These are phyloP conservation scores for Eremophila alpestris DNA, from an alignment of 2,797 vertebrate genomes.

Conservation along the genomic window DNA sequence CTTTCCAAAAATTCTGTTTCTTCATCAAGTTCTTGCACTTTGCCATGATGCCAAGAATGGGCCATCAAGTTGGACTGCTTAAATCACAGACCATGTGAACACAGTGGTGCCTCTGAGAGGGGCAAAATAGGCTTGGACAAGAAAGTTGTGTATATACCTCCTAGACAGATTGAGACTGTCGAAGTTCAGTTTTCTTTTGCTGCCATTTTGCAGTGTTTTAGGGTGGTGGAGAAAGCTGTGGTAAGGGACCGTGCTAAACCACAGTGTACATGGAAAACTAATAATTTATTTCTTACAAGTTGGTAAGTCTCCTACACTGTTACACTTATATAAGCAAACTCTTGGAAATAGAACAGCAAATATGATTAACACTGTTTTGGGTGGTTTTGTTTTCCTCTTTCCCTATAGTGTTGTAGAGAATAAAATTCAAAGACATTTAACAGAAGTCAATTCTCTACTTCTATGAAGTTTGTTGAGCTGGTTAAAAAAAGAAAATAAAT, in stretches of 20 bases:
- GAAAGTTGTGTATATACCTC: not conserved
- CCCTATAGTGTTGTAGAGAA: not conserved
- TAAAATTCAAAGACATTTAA: not conserved
- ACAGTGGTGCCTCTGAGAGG: not conserved
- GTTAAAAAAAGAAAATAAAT: not conserved
- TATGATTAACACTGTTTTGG: not conserved
- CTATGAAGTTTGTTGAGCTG: not conserved
- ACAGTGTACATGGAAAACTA: not conserved
- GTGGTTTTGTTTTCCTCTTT: not conserved
- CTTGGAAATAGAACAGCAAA: not conserved
- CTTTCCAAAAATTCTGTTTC: not conserved
- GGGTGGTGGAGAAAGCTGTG: not conserved
- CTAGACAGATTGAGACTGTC: not conserved
- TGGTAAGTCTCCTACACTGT: not conserved
- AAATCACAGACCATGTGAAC: not conserved
- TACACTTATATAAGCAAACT: not conserved
- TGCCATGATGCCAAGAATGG: not conserved
- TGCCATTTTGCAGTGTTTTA: not conserved
- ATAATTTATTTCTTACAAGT: not conserved
- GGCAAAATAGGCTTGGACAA: not conserved
- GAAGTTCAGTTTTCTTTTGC: not conserved
- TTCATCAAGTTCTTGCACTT: not conserved
- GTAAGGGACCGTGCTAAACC: not conserved
- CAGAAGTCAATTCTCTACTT: not conserved
- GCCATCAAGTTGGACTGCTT: not conserved